Evolutionary conservation across 2,888 invertebrate genomes (phyloP).

Genomic region (Coenonympha arcania): DNA sequence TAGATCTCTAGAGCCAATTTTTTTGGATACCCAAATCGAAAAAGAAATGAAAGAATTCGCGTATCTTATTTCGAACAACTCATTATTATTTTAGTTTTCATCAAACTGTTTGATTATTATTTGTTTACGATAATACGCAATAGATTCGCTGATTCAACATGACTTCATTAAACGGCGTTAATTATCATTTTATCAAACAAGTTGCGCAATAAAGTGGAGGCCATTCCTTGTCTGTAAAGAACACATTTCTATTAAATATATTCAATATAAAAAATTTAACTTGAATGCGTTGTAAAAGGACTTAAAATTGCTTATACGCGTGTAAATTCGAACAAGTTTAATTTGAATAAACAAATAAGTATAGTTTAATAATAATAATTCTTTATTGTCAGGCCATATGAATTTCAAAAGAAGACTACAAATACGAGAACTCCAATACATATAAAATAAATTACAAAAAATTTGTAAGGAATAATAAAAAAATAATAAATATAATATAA

Average conservation of each 20-base stretch:
- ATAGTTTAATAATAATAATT: too few species aligned
- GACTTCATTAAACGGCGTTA: not conserved
- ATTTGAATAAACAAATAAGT: not conserved
- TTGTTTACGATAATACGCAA: not conserved
- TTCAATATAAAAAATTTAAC: not conserved
- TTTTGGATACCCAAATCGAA: too few species aligned
- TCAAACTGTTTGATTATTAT: not conserved
- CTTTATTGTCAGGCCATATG: too few species aligned
- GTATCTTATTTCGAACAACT: too few species aligned
- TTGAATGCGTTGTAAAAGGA: not conserved
- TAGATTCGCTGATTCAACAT: not conserved
- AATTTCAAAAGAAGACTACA: too few species aligned
- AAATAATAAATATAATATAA: not conserved
- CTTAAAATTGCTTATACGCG: not conserved
- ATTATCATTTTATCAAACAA: slow-evolving; percentile 3
- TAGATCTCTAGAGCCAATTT: too few species aligned
- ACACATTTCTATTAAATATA: not conserved
- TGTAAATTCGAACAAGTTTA: too few species aligned
- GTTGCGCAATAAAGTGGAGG: slow-evolving; percentile 2
- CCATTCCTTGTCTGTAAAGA: not conserved
- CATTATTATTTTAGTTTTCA: too few species aligned
- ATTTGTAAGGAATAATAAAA: too few species aligned
- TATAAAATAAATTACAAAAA: too few species aligned
- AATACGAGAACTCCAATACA: too few species aligned
- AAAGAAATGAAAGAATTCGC: too few species aligned